A percentile compares a stretch with the other conserved stretches of the same genome.
Evolutionary conservation across 2,113 vertebrate genomes (phyloP).

Genomic region (Platichthys stellatus): DNA sequence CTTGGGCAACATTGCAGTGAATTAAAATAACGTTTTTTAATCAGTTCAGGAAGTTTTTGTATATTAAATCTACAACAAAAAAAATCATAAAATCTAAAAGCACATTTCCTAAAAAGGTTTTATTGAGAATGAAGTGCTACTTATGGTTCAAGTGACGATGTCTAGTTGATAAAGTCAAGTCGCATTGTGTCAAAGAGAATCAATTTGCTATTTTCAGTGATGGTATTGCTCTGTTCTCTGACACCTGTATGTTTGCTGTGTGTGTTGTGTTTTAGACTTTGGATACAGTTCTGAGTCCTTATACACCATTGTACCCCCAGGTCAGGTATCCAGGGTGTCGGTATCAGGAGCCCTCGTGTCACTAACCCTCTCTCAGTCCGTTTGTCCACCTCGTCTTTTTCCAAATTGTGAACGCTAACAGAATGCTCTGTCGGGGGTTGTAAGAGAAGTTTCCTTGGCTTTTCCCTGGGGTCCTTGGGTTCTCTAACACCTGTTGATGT

Average conservation of each 20-base stretch:
- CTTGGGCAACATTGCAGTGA: background rate
- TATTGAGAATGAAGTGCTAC: background rate
- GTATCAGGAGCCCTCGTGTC: slow-evolving; percentile 8
- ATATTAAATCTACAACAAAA: background rate
- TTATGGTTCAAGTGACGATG: background rate
- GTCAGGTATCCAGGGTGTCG: slow-evolving; percentile 69
- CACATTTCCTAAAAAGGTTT: background rate
- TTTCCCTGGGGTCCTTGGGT: slow-evolving; percentile 28
- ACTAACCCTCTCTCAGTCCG: slow-evolving; percentile 64
- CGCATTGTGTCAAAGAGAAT: background rate
- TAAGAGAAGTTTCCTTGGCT: slow-evolving; percentile 8
- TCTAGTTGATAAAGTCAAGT: background rate
- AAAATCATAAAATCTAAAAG: too few relatives aligned
- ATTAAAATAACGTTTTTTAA: background rate
- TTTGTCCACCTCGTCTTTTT: slow-evolving; percentile 13
- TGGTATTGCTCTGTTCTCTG: slow-evolving; percentile 6
- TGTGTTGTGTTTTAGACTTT: slow-evolving; percentile 73
- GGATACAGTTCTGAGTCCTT: slow-evolving; percentile 74
- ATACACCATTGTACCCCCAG: slow-evolving; percentile 69
- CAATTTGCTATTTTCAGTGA: background rate
- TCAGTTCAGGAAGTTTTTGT: background rate
- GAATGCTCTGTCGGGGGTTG: slow-evolving; percentile 14
- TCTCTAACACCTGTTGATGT: slow-evolving; percentile 54
- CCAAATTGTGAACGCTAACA: slow-evolving; percentile 38
- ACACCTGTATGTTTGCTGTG: slow-evolving; percentile 19